phyloP scores from a whole-genome alignment of 1,140 invertebrate genomes.

The Acromyrmex echinatior region DNA sequence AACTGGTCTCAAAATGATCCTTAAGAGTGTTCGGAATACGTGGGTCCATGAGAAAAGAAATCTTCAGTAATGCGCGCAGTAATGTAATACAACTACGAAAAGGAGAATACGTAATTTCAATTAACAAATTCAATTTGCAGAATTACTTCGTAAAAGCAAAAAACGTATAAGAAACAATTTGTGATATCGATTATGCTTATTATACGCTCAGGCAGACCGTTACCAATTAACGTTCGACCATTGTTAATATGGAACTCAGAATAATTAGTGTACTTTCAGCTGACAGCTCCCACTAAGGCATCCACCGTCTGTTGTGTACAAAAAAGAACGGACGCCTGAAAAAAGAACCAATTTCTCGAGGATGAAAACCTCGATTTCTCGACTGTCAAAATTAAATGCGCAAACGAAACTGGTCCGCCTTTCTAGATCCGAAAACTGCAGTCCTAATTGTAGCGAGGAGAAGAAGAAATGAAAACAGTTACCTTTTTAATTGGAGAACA shows the following conservation, averaged over 20 bases:
- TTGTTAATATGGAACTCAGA: constrained; percentile 33
- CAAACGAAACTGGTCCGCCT: constrained; percentile 35
- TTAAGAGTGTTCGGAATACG: constrained; percentile 67
- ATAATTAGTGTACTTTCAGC: constrained; percentile 49
- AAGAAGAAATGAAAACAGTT: constrained; percentile 70
- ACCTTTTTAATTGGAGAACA: constrained; percentile 76
- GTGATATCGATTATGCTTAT: not conserved
- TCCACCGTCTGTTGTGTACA: constrained; percentile 62
- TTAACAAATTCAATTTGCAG: constrained; percentile 24
- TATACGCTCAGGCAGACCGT: not conserved
- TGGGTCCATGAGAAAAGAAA: constrained; percentile 25
- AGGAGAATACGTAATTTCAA: not conserved
- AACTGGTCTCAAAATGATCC: constrained; percentile 71
- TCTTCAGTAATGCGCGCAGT: not conserved
- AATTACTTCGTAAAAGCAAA: not conserved
- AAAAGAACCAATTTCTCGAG: constrained; percentile 54
- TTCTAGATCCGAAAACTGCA: constrained; percentile 49
- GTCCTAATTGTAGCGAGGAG: constrained; percentile 65
- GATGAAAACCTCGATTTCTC: constrained; percentile 50
- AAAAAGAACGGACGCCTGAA: not conserved
- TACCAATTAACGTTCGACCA: constrained; percentile 67
- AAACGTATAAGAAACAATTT: not conserved
- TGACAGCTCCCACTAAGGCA: constrained; percentile 61
- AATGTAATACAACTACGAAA: not conserved
- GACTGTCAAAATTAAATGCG: constrained; percentile 67